Conservation (phyloP, 2,113 vertebrate genomes). For the Raphicerus campestris region DNA sequence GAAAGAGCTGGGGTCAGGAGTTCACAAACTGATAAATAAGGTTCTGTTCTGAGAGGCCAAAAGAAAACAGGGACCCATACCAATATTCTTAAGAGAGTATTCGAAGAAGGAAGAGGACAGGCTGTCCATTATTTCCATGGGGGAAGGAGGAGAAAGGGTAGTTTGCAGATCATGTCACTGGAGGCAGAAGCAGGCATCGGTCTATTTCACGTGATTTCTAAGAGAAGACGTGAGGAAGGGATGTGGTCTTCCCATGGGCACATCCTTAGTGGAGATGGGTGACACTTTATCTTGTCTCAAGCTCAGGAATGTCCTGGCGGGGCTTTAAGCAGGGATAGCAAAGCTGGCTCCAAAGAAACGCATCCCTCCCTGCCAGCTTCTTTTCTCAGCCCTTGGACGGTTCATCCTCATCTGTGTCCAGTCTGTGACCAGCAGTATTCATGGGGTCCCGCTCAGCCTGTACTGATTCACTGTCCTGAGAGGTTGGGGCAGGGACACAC, state of each 20-base stretch:
- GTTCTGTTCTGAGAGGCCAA: not conserved
- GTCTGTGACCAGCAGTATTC: not conserved
- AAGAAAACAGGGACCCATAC: not conserved
- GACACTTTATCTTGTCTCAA: not conserved
- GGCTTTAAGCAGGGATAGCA: not conserved
- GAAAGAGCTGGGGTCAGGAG: not conserved
- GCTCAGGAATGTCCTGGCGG: not conserved
- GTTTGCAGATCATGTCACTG: not conserved
- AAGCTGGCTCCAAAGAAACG: not conserved
- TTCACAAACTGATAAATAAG: not conserved
- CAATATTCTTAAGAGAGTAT: not conserved
- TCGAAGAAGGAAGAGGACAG: not conserved
- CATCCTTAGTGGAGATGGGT: not conserved
- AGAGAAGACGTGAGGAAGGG: not conserved
- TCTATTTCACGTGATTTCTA: not conserved
- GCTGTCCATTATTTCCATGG: not conserved
- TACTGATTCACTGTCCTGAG: not conserved
- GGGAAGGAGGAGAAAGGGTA: not conserved
- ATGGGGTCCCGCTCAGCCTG: not conserved
- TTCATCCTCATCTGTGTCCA: not conserved
- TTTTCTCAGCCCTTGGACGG: not conserved
- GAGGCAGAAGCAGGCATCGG: not conserved
- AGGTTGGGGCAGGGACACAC: not conserved
- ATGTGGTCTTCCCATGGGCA: not conserved
- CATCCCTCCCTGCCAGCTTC: not conserved